These are phyloP conservation scores for Lepidostoma basale DNA, from an alignment of 1,140 invertebrate genomes.

Conservation along the genomic window DNA sequence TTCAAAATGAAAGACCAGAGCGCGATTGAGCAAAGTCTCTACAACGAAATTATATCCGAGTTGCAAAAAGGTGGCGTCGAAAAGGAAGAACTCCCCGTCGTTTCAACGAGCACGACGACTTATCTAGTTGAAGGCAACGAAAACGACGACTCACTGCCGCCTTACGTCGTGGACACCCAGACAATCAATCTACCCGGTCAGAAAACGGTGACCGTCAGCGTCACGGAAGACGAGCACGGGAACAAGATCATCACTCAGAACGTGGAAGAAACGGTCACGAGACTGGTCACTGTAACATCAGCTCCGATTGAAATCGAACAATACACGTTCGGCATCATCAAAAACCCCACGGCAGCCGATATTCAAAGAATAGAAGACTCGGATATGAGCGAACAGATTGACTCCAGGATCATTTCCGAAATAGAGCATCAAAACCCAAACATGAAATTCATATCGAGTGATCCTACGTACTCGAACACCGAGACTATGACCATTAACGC, in stretches of 20 bases:
- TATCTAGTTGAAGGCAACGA: constrained; percentile 36
- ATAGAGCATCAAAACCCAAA: constrained; percentile 58
- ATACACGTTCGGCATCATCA: constrained; percentile 57
- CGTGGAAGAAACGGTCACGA: constrained; percentile 55
- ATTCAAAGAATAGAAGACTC: constrained; percentile 55
- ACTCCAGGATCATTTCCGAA: constrained; percentile 54
- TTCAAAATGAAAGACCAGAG: constrained; percentile 19
- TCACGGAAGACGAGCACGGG: constrained; percentile 58
- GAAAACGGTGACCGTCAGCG: constrained; percentile 59
- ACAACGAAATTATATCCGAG: constrained; percentile 42
- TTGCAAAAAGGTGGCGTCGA: constrained; percentile 24
- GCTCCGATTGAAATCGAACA: constrained; percentile 59
- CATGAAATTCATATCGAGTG: constrained; percentile 55
- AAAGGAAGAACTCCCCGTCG: constrained; percentile 16
- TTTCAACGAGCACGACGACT: constrained; percentile 25
- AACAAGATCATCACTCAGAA: constrained; percentile 61
- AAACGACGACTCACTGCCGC: not conserved
- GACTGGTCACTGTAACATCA: constrained; percentile 53
- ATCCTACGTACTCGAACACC: constrained; percentile 56
- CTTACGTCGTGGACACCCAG: constrained; percentile 31
- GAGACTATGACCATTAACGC: constrained; percentile 58
- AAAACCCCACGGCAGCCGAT: constrained; percentile 51
- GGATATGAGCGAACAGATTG: constrained; percentile 53
- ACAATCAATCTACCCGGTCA: constrained; percentile 50
- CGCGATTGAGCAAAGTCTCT: constrained; percentile 36